phyloP scores from a whole-genome alignment of 2,888 invertebrate species.

The Argyra leucocephala region DNA sequence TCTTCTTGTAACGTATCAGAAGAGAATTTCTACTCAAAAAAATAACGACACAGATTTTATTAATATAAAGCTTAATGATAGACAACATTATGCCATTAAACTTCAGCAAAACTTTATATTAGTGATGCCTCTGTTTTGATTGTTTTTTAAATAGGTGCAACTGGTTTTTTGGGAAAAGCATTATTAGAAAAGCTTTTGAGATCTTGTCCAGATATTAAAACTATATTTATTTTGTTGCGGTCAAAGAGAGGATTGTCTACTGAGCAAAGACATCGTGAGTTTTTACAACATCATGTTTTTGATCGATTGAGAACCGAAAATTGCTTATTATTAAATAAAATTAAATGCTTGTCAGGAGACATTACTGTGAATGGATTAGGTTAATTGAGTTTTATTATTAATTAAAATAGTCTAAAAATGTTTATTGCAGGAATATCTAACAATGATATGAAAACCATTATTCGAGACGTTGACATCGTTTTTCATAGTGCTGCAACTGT shows the following conservation, averaged over 20 bases:
- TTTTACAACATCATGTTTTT: constrained; percentile 68
- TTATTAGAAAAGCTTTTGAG: constrained; percentile 84
- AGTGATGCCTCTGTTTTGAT: too few relatives aligned
- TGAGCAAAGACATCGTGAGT: constrained; percentile 60
- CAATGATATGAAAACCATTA: constrained; percentile 53
- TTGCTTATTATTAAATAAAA: constrained; percentile 57
- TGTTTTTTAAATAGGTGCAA: constrained; percentile 55
- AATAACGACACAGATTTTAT: too few relatives aligned
- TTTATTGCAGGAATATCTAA: constrained; percentile 51
- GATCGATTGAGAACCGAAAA: constrained; percentile 55
- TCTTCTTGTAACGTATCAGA: too few relatives aligned
- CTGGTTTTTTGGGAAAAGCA: constrained; percentile 91
- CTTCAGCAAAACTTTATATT: too few relatives aligned
- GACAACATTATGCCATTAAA: too few relatives aligned
- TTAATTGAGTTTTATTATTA: constrained; percentile 8
- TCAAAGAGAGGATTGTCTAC: constrained; percentile 60
- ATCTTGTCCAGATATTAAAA: constrained; percentile 67
- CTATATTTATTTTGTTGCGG: constrained; percentile 73
- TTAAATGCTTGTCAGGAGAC: constrained; percentile 64
- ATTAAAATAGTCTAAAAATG: not conserved
- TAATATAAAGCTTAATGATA: too few relatives aligned
- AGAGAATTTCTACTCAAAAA: too few relatives aligned
- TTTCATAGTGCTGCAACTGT: constrained; percentile 96
- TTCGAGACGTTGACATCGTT: constrained; percentile 66
- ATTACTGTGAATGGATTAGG: constrained; percentile 60